phyloP scores from a whole-genome alignment of 1,140 invertebrate species.

The Magallana angulata region DNA sequence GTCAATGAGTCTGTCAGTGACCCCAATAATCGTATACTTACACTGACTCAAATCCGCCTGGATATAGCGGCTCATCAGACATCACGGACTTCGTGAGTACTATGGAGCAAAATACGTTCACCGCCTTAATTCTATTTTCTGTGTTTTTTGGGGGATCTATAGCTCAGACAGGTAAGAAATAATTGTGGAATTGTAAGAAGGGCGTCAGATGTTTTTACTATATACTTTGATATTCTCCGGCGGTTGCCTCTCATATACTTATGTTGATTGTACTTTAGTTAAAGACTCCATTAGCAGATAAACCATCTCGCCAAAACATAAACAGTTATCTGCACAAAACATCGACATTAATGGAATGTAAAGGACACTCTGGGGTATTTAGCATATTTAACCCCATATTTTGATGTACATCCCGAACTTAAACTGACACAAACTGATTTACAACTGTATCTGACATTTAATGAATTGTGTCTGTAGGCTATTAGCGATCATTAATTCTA shows the following conservation, averaged over 20 bases:
- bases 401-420: no score
- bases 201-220: background rate
- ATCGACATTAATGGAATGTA: background rate
- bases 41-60: conserved; percentile 20
- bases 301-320: background rate
- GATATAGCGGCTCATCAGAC: background rate
- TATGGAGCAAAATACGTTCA: background rate
- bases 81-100: background rate
- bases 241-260: no score
- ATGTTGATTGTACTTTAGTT: no score
- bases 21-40: background rate
- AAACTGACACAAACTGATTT: no score
- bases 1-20: background rate
- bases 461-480: no score
- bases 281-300: conserved; percentile 2
- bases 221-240: no score
- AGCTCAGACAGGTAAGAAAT: conserved; percentile 8
- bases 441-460: no score
- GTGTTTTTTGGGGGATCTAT: background rate
- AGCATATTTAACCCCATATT: no score
- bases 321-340: background rate
- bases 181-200: background rate
- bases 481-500: no score
- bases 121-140: background rate
- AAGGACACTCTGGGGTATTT: no score